These are phyloP conservation scores for Ferrisia virgata DNA, from an alignment of 2,888 invertebrate species.

Conservation along the genomic window DNA sequence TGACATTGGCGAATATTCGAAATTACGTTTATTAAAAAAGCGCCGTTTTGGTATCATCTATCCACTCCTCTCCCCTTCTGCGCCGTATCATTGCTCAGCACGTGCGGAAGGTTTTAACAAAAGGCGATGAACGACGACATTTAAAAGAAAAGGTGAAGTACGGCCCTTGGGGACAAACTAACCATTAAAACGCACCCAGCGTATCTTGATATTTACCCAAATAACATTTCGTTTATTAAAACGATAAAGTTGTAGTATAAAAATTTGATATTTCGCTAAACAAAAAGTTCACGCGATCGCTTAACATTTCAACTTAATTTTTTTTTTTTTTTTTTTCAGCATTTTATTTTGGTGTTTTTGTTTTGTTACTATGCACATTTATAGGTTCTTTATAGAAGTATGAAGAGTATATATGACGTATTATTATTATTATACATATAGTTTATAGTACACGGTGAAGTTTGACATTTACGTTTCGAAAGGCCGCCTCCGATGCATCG, in stretches of 20 bases:
- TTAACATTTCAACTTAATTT: conserved; percentile 21
- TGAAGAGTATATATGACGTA: too few relatives aligned
- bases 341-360: background rate
- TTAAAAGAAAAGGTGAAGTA: conserved; percentile 12
- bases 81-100: too few relatives aligned
- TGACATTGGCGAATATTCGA: conserved; percentile 28
- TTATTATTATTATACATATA: too few relatives aligned
- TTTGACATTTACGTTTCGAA: background rate
- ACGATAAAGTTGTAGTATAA: background rate
- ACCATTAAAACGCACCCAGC: conserved; percentile 2
- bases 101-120: background rate
- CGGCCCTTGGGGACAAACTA: background rate
- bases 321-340: background rate
- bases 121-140: background rate
- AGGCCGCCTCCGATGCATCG: background rate
- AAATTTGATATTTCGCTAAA: conserved; percentile 24
- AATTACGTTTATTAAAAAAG: conserved; percentile 3
- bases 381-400: too few relatives aligned
- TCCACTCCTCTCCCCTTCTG: background rate
- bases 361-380: too few relatives aligned
- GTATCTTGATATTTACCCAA: conserved; percentile 8
- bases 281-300: background rate
- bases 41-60: too few relatives aligned
- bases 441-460: background rate
- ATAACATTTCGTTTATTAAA: background rate